Conservation (phyloP, 2,888 invertebrate genomes). For the Scaptomyza cyrtandrae region DNA sequence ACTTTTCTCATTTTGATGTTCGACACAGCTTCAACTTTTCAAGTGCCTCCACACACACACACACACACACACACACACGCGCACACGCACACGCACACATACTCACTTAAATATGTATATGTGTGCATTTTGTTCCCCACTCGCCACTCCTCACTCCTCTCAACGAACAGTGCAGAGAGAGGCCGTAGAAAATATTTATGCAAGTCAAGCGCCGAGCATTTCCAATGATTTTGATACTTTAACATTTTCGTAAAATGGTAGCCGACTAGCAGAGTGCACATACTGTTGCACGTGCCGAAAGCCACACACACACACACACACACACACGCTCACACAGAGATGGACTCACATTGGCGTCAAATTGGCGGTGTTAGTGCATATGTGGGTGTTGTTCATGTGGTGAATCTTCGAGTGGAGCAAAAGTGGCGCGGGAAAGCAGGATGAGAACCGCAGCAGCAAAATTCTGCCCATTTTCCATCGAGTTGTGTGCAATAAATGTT, state of each 20-base stretch:
- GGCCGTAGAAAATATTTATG: conserved; percentile 80
- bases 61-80: conserved; percentile 5
- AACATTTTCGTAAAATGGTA: conserved; percentile 81
- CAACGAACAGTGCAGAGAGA: conserved; percentile 12
- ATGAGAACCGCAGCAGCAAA: background rate
- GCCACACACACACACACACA: conserved; percentile 25
- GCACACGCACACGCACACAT: conserved; percentile 20
- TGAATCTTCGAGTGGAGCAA: conserved; percentile 34
- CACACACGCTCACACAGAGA: conserved; percentile 8
- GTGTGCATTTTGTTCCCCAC: background rate
- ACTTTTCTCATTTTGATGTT: conserved; percentile 77
- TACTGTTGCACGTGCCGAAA: conserved; percentile 37
- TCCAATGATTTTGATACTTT: conserved; percentile 83
- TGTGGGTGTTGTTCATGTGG: conserved; percentile 73
- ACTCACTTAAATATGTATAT: conserved; percentile 1
- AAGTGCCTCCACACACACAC: conserved; percentile 54
- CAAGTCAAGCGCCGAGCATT: conserved; percentile 81
- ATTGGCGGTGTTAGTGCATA: conserved; percentile 78
- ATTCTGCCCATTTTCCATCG: conserved; percentile 17
- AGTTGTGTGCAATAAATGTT: conserved; percentile 51
- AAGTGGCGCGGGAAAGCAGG: background rate
- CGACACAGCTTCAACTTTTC: conserved; percentile 70
- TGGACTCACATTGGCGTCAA: conserved; percentile 64
- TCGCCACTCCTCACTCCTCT: too few relatives aligned
- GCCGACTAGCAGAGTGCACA: conserved; percentile 50